These are phyloP conservation scores for Marcusenius ussheri DNA, from an alignment of 2,113 vertebrate species.

Conservation along the genomic window DNA sequence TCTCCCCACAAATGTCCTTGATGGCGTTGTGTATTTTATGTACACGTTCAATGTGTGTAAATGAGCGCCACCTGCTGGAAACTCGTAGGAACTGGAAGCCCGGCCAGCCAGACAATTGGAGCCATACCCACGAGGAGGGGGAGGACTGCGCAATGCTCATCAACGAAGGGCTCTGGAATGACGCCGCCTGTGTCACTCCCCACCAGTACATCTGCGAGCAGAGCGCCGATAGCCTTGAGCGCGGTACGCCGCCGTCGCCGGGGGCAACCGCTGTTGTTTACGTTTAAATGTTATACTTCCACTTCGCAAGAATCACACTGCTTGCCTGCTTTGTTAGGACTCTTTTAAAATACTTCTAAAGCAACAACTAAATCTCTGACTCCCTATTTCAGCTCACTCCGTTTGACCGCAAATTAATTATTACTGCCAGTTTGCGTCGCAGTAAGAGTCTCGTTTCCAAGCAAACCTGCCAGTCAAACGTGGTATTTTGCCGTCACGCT, in stretches of 20 bases:
- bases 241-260: not conserved
- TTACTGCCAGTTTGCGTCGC: not conserved
- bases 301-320: not conserved
- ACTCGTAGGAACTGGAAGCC: conserved; percentile 80
- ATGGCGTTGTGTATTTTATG: not conserved
- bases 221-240: conserved; percentile 58
- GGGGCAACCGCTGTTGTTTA: not conserved
- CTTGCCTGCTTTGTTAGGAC: not conserved
- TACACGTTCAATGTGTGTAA: conserved; percentile 2
- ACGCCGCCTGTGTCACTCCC: conserved; percentile 82
- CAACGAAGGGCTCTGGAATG: conserved; percentile 81
- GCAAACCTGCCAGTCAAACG: not conserved
- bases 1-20: not conserved
- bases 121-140: conserved; percentile 64
- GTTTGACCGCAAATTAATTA: not conserved
- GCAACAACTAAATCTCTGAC: not conserved
- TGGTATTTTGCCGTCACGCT: not conserved
- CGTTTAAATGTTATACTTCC: not conserved
- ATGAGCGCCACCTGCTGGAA: conserved; percentile 53
- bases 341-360: not conserved
- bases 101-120: conserved; percentile 92
- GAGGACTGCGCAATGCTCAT: conserved; percentile 84
- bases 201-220: conserved; percentile 87
- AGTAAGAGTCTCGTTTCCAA: not conserved
- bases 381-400: not conserved